Conservation (phyloP, 2,888 invertebrate species). For the Caprella mutica region DNA sequence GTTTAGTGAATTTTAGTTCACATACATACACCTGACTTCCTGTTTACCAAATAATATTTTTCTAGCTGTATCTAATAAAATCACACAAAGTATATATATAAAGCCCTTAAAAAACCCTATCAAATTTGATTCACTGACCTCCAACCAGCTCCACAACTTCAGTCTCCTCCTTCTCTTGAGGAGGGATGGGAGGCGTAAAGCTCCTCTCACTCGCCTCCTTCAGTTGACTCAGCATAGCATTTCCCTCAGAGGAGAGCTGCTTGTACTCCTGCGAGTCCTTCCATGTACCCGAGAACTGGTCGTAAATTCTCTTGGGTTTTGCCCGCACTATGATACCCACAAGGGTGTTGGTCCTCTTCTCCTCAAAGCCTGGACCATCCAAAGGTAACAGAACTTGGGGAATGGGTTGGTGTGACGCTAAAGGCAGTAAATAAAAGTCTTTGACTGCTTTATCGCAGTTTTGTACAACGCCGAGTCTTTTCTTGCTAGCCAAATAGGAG, state of each 20-base stretch:
- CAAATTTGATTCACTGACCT: too few relatives aligned
- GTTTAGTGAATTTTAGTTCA: too few relatives aligned
- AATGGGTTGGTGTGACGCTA: constrained; percentile 59
- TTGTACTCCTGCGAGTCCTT: constrained; percentile 7
- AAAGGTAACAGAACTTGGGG: constrained; percentile 33
- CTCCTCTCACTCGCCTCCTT: constrained; percentile 16
- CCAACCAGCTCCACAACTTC: too few relatives aligned
- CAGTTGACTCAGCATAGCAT: constrained; percentile 11
- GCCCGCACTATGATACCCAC: constrained; percentile 32
- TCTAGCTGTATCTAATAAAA: too few relatives aligned
- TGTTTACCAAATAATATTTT: too few relatives aligned
- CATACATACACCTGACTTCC: too few relatives aligned
- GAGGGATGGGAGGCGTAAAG: constrained; percentile 25
- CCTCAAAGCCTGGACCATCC: constrained; percentile 33
- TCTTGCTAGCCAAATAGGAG: constrained; percentile 73
- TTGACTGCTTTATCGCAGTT: constrained; percentile 65
- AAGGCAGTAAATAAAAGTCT: constrained; percentile 84
- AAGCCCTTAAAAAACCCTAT: too few relatives aligned
- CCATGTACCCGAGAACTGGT: constrained; percentile 30
- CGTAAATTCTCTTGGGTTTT: constrained; percentile 28
- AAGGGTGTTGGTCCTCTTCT: constrained; percentile 33
- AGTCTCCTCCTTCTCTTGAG: too few relatives aligned
- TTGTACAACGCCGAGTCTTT: constrained; percentile 63
- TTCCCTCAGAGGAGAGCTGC: constrained; percentile 13
- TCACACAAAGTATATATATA: too few relatives aligned